A percentile compares a stretch with the other conserved stretches of the same genome.
phyloP scores from a whole-genome alignment of 2,797 vertebrate genomes.

The Clarias laeviceps region DNA sequence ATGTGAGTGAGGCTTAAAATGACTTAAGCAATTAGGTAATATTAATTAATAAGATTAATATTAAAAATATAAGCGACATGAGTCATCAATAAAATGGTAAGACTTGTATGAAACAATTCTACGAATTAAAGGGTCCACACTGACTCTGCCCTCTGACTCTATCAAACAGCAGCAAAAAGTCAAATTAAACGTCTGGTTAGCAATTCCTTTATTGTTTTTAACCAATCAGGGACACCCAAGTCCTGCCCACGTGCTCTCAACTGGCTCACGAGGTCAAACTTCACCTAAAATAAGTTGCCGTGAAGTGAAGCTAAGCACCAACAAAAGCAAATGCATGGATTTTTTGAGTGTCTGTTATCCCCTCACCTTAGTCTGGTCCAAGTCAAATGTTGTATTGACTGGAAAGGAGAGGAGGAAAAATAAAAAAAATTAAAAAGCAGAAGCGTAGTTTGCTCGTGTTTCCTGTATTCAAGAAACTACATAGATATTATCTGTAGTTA shows the following conservation, averaged over 20 bases:
- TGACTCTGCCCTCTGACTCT: not conserved
- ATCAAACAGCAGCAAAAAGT: not conserved
- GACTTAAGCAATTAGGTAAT: not conserved
- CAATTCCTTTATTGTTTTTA: not conserved
- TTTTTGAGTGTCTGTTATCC: too few species aligned
- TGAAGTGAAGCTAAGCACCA: not conserved
- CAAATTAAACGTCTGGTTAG: not conserved
- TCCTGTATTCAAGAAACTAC: not conserved
- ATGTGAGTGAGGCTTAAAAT: not conserved
- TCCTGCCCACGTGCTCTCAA: not conserved
- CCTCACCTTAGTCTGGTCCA: not conserved
- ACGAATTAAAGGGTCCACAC: not conserved
- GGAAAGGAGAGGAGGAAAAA: too few species aligned
- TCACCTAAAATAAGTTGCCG: not conserved
- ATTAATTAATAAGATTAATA: too few species aligned
- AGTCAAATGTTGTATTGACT: not conserved
- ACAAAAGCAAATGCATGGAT: not conserved
- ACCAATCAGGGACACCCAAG: not conserved
- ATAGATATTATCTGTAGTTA: not conserved
- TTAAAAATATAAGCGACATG: not conserved
- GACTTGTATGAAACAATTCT: too few species aligned
- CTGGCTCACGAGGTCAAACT: not conserved
- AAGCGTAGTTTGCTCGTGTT: not conserved
- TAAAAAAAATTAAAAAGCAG: not conserved
- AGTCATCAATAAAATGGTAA: not conserved